phyloP scores from a whole-genome alignment of 2,113 vertebrate genomes.

The Daphoenositta chrysoptera region DNA sequence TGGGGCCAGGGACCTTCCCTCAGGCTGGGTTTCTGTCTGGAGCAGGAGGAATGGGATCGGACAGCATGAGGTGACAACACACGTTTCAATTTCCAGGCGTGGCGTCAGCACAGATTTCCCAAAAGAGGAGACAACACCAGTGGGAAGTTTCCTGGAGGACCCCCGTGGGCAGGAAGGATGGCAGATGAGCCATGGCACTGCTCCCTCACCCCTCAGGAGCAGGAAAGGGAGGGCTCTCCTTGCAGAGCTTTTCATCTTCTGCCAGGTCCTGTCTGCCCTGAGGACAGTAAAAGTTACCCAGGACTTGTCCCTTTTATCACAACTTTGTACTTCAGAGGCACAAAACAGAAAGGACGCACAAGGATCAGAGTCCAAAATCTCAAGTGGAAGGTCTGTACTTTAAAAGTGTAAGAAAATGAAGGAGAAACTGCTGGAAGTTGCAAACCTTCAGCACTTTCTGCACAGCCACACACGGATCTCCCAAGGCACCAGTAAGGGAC shows the following conservation, averaged over 20 bases:
- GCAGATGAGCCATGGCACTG: neutral
- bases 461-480: rapidly evolving
- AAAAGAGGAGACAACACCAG: neutral
- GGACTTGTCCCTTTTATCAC: neutral
- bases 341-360: neutral
- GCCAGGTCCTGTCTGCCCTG: neutral
- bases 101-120: neutral
- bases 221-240: neutral
- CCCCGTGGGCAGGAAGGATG: neutral
- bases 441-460: neutral
- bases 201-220: neutral
- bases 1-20: neutral
- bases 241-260: neutral
- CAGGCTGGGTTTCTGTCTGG: neutral
- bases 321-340: neutral
- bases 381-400: neutral
- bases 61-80: neutral
- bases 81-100: neutral
- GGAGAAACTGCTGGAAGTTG: neutral
- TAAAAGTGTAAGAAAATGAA: neutral
- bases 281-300: neutral
- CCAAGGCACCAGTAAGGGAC: neutral
- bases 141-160: neutral
- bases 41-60: neutral
- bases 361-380: neutral